Evolutionary conservation across 2,888 invertebrate species (phyloP), one percentile per base, ranked within the genome.

Genomic region (Eupithecia vulgata): DNA sequence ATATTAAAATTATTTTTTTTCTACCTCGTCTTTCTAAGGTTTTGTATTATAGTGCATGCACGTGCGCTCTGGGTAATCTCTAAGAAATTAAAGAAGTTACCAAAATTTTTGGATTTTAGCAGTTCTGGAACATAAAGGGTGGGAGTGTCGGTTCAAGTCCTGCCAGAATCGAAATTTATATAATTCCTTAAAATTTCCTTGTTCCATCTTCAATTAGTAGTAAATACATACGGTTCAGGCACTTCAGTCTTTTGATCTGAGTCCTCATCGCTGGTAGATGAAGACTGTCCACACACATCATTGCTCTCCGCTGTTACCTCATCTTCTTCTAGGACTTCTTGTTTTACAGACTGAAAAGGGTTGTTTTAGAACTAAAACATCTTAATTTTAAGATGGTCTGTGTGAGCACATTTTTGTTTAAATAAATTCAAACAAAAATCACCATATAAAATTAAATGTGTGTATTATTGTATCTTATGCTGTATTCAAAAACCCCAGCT

Each of bases 241-340:
- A 71, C 45, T 37, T 73, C 77, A 59, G 25, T 40, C 35, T 66
- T 74, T 37, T 78, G 75, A 65, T 70, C 70, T 1, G 62, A 61
- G 8, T 75, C 70, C 15, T 78, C 77, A 12, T 78, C 80, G 35
- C 75, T 75, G 15, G 75, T 37, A 57, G 72, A 75, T 67, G 76
- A 71, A 64, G 74, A 73, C 62, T 75, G 77, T 1, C 71, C 77
- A 42, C 73, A 71, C 1, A 59, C 76, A 48, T 81, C 80, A 68
- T 79, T 77, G 48, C 73, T 78, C 13, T 80, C 80, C 42, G 77
- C 78, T 40, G 78, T 78, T 61, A 78, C 77, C 34, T 79, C 78
- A 62, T 76, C 70, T 8, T 68, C 70, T 61, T 70, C 67, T 40
- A 66, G 67, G 25, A 67, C 73, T 35, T 80, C 80, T 40, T 73